A percentile compares a stretch with the other conserved stretches of the same genome.
Conservation (phyloP, 2,888 invertebrate genomes). For the Eretmocerus hayati region DNA sequence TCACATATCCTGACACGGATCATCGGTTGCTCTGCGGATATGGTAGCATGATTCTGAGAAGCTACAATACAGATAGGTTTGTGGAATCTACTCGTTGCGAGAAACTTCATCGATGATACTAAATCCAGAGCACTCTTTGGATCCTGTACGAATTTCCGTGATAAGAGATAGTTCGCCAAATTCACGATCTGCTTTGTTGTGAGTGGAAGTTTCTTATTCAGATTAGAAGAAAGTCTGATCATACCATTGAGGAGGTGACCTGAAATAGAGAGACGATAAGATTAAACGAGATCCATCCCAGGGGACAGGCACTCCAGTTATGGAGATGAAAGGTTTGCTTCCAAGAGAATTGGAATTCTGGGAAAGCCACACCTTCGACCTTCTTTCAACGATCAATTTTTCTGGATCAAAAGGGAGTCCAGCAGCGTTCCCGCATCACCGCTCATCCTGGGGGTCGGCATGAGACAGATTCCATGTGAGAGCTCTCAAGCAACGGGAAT, state of each 20-base stretch:
- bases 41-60: conserved; percentile 64
- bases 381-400: too few relatives aligned
- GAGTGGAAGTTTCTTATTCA: conserved; percentile 63
- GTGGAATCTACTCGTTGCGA: conserved; percentile 63
- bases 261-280: conserved; percentile 24
- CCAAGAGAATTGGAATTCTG: too few relatives aligned
- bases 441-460: too few relatives aligned
- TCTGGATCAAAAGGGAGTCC: too few relatives aligned
- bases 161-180: conserved; percentile 83
- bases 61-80: conserved; percentile 76
- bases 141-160: conserved; percentile 81
- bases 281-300: not conserved
- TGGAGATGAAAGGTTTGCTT: too few relatives aligned
- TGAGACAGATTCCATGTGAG: too few relatives aligned
- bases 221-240: conserved; percentile 56
- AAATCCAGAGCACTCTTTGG: conserved; percentile 76
- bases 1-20: conserved; percentile 68
- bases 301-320: too few relatives aligned
- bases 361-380: too few relatives aligned
- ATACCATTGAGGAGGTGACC: conserved; percentile 58
- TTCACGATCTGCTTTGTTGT: conserved; percentile 75
- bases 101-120: conserved; percentile 66
- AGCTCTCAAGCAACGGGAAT: too few relatives aligned
- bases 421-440: too few relatives aligned
- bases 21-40: conserved; percentile 67